Evolutionary conservation across 2,113 vertebrate species (phyloP).

Genomic region (Struthidea cinerea): DNA sequence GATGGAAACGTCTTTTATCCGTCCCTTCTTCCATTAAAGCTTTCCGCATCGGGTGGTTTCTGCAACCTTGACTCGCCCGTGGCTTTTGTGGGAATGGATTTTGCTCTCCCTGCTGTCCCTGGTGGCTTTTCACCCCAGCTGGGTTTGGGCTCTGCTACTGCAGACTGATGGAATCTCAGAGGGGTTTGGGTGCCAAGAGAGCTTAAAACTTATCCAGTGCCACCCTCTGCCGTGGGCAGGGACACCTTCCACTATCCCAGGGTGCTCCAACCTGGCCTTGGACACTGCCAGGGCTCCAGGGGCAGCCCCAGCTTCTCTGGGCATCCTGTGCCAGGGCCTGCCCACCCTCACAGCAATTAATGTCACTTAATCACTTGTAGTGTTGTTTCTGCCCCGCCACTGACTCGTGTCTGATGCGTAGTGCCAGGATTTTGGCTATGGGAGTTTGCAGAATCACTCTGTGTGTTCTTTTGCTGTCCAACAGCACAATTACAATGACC

Average conservation of each 20-base stretch:
- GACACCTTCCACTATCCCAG: neutral
- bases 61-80: neutral
- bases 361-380: neutral
- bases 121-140: neutral
- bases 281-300: neutral
- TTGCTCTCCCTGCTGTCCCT: neutral
- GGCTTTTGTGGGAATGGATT: neutral
- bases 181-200: neutral
- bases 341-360: neutral
- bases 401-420: neutral
- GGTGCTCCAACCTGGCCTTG: neutral
- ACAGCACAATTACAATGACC: neutral
- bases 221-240: neutral
- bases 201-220: rapidly evolving
- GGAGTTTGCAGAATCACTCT: neutral
- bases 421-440: neutral
- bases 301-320: neutral
- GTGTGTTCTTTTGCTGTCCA: neutral
- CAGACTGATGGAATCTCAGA: neutral
- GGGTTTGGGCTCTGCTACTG: neutral
- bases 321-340: neutral
- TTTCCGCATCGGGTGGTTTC: rapidly evolving
- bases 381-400: neutral
- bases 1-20: neutral
- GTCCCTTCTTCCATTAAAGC: neutral